Conservation (phyloP, 2,888 invertebrate species). For the Drosophila neutralis region DNA sequence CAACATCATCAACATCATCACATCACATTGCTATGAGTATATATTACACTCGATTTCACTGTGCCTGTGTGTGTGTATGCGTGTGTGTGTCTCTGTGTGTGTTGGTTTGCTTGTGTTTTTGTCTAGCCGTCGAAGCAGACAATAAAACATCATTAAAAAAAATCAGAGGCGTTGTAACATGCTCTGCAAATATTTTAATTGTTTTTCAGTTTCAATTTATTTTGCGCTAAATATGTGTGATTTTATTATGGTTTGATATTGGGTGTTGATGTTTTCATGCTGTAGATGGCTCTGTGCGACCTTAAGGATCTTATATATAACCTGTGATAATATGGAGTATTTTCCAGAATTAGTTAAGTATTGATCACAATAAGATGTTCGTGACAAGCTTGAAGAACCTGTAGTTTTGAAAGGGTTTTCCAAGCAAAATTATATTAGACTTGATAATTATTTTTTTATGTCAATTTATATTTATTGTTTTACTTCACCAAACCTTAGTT, state of each 20-base stretch:
- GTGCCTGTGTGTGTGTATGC: constrained; percentile 1
- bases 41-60: constrained; percentile 42
- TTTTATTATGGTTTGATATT: not conserved
- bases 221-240: not conserved
- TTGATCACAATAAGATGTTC: not conserved
- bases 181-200: constrained; percentile 79
- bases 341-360: not conserved
- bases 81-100: constrained; percentile 3
- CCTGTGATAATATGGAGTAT: not conserved
- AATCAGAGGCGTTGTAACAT: constrained; percentile 71
- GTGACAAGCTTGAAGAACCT: not conserved
- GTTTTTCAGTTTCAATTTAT: constrained; percentile 46
- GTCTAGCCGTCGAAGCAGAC: constrained; percentile 73
- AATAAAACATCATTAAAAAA: constrained; percentile 80
- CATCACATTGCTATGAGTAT: constrained; percentile 55
- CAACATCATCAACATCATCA: constrained; percentile 62
- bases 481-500: accelerated
- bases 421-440: not conserved
- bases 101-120: constrained; percentile 22
- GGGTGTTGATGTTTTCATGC: not conserved
- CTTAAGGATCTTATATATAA: not conserved
- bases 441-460: no score
- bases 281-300: not conserved
- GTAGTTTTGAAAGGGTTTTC: not conserved
- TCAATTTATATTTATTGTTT: not conserved